A percentile compares a stretch with the other conserved stretches of the same genome.
Evolutionary conservation across 2,797 vertebrate genomes (phyloP).

Genomic region (Vultur gryphus): DNA sequence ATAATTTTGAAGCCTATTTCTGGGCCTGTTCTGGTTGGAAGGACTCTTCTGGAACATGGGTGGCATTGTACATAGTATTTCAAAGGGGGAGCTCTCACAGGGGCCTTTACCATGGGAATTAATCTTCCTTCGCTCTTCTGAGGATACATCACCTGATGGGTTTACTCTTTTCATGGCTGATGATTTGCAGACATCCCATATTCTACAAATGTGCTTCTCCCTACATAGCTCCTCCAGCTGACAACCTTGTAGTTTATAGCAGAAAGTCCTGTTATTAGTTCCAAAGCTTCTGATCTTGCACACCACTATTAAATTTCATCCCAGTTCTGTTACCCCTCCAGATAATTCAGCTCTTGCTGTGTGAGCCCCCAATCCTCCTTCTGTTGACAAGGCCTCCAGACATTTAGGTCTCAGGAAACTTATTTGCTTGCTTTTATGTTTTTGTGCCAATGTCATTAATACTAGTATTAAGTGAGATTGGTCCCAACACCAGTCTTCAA

Average conservation of each 20-base stretch:
- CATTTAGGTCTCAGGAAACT: neutral
- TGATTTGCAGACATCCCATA: neutral
- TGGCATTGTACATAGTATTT: neutral
- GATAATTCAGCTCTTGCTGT: neutral
- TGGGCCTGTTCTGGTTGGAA: neutral
- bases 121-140: neutral
- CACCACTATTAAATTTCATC: neutral
- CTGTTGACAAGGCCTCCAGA: neutral
- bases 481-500: neutral
- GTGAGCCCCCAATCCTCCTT: neutral
- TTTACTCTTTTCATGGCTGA: neutral
- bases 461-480: neutral
- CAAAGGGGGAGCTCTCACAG: neutral
- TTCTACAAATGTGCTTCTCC: neutral
- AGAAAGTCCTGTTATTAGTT: neutral
- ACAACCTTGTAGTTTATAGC: neutral
- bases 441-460: neutral
- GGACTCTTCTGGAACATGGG: neutral
- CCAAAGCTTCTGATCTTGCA: conserved; percentile 6
- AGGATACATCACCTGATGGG: neutral
- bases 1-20: neutral
- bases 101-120: neutral
- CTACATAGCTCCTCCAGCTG: neutral
- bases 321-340: neutral
- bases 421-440: neutral